Evolutionary conservation across 2,888 invertebrate species (phyloP).

Genomic region (Eupeodes latifasciatus): DNA sequence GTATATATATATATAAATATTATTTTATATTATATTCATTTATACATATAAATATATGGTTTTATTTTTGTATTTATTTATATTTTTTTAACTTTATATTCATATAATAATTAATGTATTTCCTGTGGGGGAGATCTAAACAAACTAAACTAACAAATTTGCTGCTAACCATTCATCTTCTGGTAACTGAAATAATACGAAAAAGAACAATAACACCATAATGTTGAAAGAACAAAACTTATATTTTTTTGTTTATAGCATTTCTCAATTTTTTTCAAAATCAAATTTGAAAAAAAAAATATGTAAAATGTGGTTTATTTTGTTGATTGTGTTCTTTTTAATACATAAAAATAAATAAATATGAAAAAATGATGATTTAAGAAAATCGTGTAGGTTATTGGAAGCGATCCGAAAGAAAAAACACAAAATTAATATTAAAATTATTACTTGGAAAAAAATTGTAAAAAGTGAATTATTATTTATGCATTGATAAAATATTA

Average conservation of each 20-base stretch:
- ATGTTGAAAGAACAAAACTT: constrained; percentile 59
- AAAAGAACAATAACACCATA: constrained; percentile 77
- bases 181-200: constrained; percentile 88
- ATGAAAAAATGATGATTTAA: constrained; percentile 1
- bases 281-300: not conserved
- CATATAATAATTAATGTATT: constrained; percentile 38
- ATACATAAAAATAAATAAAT: constrained; percentile 22
- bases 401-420: constrained; percentile 52
- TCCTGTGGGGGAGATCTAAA: constrained; percentile 58
- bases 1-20: constrained; percentile 58
- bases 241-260: constrained; percentile 43
- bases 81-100: constrained; percentile 39
- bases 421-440: not conserved
- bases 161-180: constrained; percentile 96
- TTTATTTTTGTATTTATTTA: constrained; percentile 24
- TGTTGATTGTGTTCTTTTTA: constrained; percentile 13
- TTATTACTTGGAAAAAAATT: not conserved
- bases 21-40: constrained; percentile 44
- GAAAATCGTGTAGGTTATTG: constrained; percentile 38
- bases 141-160: constrained; percentile 91
- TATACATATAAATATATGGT: constrained; percentile 46
- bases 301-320: constrained; percentile 36
- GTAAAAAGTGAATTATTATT: constrained; percentile 19
- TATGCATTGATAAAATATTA: not conserved
- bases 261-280: constrained; percentile 25